A percentile compares a stretch with the other conserved stretches of the same genome.
phyloP scores from a whole-genome alignment of 2,888 invertebrate genomes.

The Eilema sororculum region DNA sequence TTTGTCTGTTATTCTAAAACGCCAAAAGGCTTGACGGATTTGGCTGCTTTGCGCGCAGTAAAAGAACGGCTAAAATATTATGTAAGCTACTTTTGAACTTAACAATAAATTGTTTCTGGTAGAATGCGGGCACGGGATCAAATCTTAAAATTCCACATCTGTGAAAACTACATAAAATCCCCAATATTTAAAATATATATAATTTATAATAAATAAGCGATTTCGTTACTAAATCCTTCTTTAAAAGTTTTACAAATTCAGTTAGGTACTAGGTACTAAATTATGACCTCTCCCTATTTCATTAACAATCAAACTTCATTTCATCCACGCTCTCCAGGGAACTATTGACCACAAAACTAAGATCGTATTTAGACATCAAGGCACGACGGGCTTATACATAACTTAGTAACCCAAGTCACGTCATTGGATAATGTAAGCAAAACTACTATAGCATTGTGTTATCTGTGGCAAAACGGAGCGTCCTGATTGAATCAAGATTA shows the following conservation, averaged over 20 bases:
- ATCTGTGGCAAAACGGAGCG: constrained; percentile 32
- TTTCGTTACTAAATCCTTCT: not conserved
- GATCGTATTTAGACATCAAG: constrained; percentile 26
- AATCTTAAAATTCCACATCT: no score
- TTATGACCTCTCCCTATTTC: not conserved
- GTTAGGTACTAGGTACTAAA: no score
- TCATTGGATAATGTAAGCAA: constrained; percentile 59
- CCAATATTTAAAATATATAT: not conserved
- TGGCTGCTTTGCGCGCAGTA: not conserved
- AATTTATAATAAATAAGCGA: no score
- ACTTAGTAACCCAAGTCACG: constrained; percentile 43
- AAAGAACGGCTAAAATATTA: no score
- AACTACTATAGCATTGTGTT: constrained; percentile 1
- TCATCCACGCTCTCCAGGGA: constrained; percentile 19
- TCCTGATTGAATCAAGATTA: constrained; percentile 59
- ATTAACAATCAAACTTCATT: constrained; percentile 16
- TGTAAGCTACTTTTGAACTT: no score
- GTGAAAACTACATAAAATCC: no score
- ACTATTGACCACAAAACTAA: constrained; percentile 15
- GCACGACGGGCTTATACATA: constrained; percentile 23
- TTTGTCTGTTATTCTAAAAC: not conserved
- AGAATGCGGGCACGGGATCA: no score
- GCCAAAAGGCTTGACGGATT: not conserved
- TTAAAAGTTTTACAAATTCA: not conserved
- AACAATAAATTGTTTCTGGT: no score